A percentile compares a stretch with the other conserved stretches of the same genome.
Conservation (phyloP, 2,888 invertebrate species). For the Chloroclystis v-ata region DNA sequence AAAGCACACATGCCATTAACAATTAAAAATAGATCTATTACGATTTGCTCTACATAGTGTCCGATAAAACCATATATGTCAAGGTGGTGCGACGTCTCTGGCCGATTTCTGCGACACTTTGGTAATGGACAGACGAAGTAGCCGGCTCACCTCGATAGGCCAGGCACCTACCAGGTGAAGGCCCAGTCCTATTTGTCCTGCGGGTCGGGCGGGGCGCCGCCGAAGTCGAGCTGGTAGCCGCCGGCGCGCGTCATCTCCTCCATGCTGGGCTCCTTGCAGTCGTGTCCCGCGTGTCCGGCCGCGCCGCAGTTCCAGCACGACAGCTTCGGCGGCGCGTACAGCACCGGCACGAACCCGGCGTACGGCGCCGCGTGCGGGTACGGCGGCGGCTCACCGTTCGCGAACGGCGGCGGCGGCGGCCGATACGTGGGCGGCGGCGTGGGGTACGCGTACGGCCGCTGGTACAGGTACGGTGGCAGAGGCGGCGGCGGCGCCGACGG, state of each 20-base stretch:
- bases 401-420: constrained; percentile 65
- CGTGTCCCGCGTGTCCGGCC: constrained; percentile 87
- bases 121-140: constrained; percentile 36
- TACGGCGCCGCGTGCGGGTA: constrained; percentile 66
- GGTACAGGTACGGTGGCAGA: constrained; percentile 51
- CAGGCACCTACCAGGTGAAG: constrained; percentile 25
- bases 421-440: constrained; percentile 64
- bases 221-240: constrained; percentile 83
- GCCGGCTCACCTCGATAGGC: constrained; percentile 25
- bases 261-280: constrained; percentile 94
- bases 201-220: constrained; percentile 67
- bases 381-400: constrained; percentile 69
- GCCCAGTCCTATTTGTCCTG: constrained; percentile 56
- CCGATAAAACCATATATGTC: constrained; percentile 28
- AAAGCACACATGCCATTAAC: constrained; percentile 48
- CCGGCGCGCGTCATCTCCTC: constrained; percentile 91
- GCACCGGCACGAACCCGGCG: constrained; percentile 71
- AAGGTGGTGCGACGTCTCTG: constrained; percentile 27
- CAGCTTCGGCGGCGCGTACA: constrained; percentile 79
- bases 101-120: constrained; percentile 44
- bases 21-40: constrained; percentile 40
- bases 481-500: constrained; percentile 51
- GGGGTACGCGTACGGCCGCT: constrained; percentile 62
- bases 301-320: constrained; percentile 97
- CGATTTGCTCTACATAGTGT: constrained; percentile 39